Evolutionary conservation across 2,113 vertebrate species (phyloP), one percentile per base, ranked within the genome.

Genomic region (Seriola rivoliana): DNA sequence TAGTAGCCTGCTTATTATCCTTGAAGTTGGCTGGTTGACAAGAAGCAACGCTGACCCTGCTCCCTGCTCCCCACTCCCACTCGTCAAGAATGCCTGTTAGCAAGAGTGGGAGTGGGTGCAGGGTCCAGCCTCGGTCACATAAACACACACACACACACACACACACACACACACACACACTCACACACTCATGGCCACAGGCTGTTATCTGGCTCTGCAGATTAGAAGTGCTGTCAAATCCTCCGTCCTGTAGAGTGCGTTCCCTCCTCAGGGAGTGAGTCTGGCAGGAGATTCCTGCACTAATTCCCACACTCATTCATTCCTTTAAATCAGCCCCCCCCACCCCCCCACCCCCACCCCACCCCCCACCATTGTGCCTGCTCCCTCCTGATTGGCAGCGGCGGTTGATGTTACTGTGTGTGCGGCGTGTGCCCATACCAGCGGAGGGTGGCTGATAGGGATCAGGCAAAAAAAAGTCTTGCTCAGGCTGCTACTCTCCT

Each of bases 181-280:
- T n/a, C n/a, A n/a, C n/a, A n/a, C 29, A 63, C 42, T 63, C 70
- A 54, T 48, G 71, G n/a, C 63, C 67, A 44, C 40, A 54, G 36
- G 36, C 74, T 81, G 84, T 85, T 89, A 89, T 92, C 82, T 85
- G 62, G 67, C 58, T 34, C 50, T 71, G 77, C 63, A 85, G 75
- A 88, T 80, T 81, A 85, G 19, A 54, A 48, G 62, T 58, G 70
- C 80, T 75, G 75, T 85, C 72, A 57, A 66, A 80, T 75, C 66
- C 44, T 71, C 69, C 67, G 65, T 87, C 84, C 86, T 80, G 57
- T 5, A 23, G 58, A 84, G 69, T 52, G 48, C 23, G 5, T 81
- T 78, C 65, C 57, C 62, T 81, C 88, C 68, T 83, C 77, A 46
- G 87, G 87, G 67, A 89, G 65, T 0, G 2, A 48, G 19, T 67